Evolutionary conservation across 2,888 invertebrate genomes (phyloP).

Genomic region (Pogonocherus hispidulus): DNA sequence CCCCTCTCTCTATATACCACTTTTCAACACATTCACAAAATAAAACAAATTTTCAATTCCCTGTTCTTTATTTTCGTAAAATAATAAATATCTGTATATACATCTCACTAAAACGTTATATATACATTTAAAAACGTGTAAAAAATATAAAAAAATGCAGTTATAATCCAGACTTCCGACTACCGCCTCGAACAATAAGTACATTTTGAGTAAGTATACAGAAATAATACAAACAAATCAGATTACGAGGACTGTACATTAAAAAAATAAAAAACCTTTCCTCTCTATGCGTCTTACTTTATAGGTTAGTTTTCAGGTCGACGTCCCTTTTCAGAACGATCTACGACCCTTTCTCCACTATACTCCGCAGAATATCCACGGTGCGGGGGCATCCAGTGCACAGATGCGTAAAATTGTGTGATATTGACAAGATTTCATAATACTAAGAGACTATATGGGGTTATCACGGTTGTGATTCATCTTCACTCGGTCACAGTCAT

Average conservation of each 20-base stretch:
- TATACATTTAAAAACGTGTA: constrained; percentile 34
- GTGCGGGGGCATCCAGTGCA: constrained; percentile 18
- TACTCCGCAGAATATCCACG: constrained; percentile 10
- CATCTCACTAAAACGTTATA: constrained; percentile 18
- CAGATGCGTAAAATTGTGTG: constrained; percentile 26
- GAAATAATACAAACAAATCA: constrained; percentile 35
- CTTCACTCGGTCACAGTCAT: constrained; percentile 48
- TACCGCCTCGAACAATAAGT: constrained; percentile 49
- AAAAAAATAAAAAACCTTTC: constrained; percentile 36
- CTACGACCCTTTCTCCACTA: not conserved
- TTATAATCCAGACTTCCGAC: constrained; percentile 45
- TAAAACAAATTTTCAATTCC: constrained; percentile 8
- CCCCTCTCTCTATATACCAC: not conserved
- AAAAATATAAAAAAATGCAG: constrained; percentile 47
- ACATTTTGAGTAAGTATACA: constrained; percentile 41
- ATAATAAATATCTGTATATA: constrained; percentile 31
- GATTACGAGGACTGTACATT: constrained; percentile 29
- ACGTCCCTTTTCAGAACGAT: not conserved
- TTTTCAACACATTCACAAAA: too few relatives aligned
- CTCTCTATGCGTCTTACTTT: not conserved
- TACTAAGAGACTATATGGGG: constrained; percentile 44
- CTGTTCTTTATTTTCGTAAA: constrained; percentile 33
- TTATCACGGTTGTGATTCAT: constrained; percentile 46
- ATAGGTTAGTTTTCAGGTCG: not conserved
- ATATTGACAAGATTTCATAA: constrained; percentile 33